A percentile compares a stretch with the other conserved stretches of the same genome.
Evolutionary conservation across 2,888 invertebrate species (phyloP).

Genomic region (Hydroisotoma schaefferi): DNA sequence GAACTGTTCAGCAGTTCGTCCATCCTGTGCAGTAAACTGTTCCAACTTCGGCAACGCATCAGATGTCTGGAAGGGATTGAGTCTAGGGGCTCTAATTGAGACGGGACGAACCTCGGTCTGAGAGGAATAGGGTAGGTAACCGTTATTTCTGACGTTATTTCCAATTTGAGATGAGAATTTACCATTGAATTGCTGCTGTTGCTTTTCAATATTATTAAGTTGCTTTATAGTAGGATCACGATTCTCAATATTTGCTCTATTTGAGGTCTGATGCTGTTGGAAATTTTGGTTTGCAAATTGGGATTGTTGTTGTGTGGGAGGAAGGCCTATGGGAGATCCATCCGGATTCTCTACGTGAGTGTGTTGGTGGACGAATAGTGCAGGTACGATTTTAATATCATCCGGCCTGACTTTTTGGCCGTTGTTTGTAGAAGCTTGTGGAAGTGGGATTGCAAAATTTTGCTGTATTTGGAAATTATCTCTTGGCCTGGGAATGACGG

Average conservation of each 20-base stretch:
- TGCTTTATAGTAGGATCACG: background rate
- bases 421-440: slow-evolving; percentile 6
- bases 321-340: slow-evolving; percentile 14
- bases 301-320: no score
- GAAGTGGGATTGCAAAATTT: slow-evolving; percentile 15
- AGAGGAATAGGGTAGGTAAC: slow-evolving; percentile 7
- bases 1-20: slow-evolving; percentile 26
- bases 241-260: background rate
- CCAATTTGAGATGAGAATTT: background rate
- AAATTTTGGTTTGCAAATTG: background rate
- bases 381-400: slow-evolving; percentile 40
- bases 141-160: slow-evolving; percentile 7
- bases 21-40: slow-evolving; percentile 36
- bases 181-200: slow-evolving; percentile 5
- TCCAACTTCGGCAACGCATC: slow-evolving; percentile 9
- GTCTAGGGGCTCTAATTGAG: slow-evolving; percentile 9
- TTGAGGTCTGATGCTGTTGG: background rate
- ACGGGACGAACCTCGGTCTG: slow-evolving; percentile 14
- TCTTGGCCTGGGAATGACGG: background rate
- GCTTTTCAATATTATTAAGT: background rate
- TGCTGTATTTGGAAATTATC: slow-evolving; percentile 22
- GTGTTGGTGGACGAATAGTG: slow-evolving; percentile 38
- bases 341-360: slow-evolving; percentile 29
- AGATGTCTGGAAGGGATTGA: background rate
- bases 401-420: slow-evolving; percentile 15